Conservation (phyloP, 2,888 invertebrate genomes). For the Gonocerus acuteangulatus region DNA sequence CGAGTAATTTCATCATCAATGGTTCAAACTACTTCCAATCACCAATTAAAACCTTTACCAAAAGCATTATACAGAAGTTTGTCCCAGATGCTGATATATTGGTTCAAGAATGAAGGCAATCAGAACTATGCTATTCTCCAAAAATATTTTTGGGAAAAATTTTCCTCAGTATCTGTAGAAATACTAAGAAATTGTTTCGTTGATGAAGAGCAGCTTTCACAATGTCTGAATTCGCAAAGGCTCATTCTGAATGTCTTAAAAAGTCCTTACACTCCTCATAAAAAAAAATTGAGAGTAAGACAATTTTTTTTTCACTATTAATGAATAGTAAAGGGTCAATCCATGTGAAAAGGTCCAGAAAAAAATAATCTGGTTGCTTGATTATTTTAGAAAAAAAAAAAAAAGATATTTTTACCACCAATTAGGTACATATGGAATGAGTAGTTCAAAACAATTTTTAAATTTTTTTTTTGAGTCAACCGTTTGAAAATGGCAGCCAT, state of each 20-base stretch:
- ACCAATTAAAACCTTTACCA: constrained; percentile 26
- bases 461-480: too few species aligned
- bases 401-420: too few species aligned
- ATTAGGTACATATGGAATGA: too few species aligned
- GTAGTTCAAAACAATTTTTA: too few species aligned
- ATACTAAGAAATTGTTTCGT: constrained; percentile 21
- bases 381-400: too few species aligned
- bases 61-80: constrained; percentile 4
- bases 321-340: too few species aligned
- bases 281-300: constrained; percentile 30
- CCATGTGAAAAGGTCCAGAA: too few species aligned
- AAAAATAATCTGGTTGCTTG: too few species aligned
- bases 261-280: constrained; percentile 39
- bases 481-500: too few species aligned
- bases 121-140: constrained; percentile 13
- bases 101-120: constrained; percentile 23
- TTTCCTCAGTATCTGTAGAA: constrained; percentile 16
- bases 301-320: background rate
- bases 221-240: constrained; percentile 43
- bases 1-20: constrained; percentile 17
- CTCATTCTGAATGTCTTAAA: constrained; percentile 48
- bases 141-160: constrained; percentile 22
- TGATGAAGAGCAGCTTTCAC: constrained; percentile 33
- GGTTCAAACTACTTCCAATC: constrained; percentile 19
- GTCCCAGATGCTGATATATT: constrained; percentile 26